Evolutionary conservation across 2,113 vertebrate species (phyloP).

Genomic region (Alligator mississippiensis): DNA sequence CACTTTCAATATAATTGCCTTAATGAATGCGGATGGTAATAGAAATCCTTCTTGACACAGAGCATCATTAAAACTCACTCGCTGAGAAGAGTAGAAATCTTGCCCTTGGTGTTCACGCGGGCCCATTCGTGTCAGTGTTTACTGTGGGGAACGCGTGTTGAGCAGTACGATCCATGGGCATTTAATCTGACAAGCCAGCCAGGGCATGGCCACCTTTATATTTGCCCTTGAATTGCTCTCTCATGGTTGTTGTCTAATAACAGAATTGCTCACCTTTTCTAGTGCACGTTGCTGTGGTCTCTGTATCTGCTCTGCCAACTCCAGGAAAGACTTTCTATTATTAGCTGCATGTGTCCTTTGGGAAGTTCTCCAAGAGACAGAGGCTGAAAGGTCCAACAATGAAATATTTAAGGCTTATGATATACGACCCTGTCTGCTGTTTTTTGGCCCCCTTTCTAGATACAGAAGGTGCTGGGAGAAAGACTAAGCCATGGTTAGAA

Average conservation of each 20-base stretch:
- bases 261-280: neutral
- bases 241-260: neutral
- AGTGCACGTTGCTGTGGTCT: neutral
- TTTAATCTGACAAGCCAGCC: rapidly evolving
- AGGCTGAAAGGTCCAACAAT: neutral
- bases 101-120: rapidly evolving
- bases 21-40: too few species aligned
- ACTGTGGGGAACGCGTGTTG: neutral
- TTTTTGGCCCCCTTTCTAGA: neutral
- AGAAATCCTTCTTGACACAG: rapidly evolving
- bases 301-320: neutral
- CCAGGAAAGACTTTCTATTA: neutral
- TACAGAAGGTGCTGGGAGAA: too few species aligned
- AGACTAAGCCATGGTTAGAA: too few species aligned
- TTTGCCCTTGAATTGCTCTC: neutral
- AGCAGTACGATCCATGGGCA: neutral
- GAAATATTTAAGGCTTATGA: neutral
- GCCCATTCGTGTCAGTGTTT: rapidly evolving
- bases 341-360: neutral
- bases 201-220: neutral
- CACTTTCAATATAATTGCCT: rapidly evolving
- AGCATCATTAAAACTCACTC: neutral
- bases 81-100: neutral
- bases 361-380: neutral
- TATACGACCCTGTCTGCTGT: neutral